Base-by-base conservation (phyloP, 2,888 invertebrate genomes). In the Terebella lapidaria region DNA sequence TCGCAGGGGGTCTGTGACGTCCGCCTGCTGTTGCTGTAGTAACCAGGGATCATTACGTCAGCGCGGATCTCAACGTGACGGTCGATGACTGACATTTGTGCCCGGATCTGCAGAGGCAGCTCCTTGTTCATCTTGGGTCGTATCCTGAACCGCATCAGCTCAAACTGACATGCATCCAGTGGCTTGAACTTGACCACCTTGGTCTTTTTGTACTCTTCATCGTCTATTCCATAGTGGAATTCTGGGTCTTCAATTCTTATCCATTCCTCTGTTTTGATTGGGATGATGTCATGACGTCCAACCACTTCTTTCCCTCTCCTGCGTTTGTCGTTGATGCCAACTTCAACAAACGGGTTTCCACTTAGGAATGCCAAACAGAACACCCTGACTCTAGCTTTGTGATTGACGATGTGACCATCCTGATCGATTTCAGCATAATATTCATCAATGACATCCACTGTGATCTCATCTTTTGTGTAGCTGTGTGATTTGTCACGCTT, bases 301-400 rank as follows among this genome's bases (percentile, higher is more conserved):
- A 99, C 99, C 57, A 99, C 95, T 85, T 99, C 99, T 82, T 90
- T 90, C n/a, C 97, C 97, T 82, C 95, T 93, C n/a, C 96, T 86
- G 81, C 92, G 87, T 85, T 94, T 87, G 82, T 99, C 99, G 82
- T 99, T 99, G 60, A 99, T 87, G 2, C 99, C 99, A 70, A 99
- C 83, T 83, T 99, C 99, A 67, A 97, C 88, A 76, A 91, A 90
- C 2, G 97, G 97, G 90, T 81, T 76, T 87, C 91, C 93, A 70
- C 94, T 91, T 20, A 99, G 85, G 81, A 99, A 99, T 27, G 94
- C 94, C 59, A 97, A 84, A 83, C 96, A 95, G 84, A 97, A 97
- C 10, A 99, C 82, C 18, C 99, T 84, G 24, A 97, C 96, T 54
- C 99, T 85, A 1, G 95, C 96, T 66, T 94, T 92, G 83, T 97